These are phyloP conservation scores for Platyura marginata DNA, from an alignment of 1,140 invertebrate genomes.

Conservation along the genomic window DNA sequence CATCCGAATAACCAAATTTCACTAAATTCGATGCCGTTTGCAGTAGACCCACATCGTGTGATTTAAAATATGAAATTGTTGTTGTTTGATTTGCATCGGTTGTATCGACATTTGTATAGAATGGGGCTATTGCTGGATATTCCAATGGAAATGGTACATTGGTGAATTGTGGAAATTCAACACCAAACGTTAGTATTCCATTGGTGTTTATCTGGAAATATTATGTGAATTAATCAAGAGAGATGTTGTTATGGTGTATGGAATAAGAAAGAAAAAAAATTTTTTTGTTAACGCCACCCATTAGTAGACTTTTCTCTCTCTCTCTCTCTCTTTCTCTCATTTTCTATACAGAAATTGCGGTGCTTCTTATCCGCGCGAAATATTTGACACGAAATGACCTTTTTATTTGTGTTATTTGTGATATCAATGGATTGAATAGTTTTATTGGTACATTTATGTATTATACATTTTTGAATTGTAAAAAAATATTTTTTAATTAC, in stretches of 20 bases:
- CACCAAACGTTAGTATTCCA: constrained; percentile 77
- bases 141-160: constrained; percentile 80
- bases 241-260: neutral
- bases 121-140: constrained; percentile 74
- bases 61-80: constrained; percentile 60
- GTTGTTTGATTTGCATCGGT: constrained; percentile 35
- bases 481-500: no score
- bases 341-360: no score
- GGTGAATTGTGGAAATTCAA: constrained; percentile 64
- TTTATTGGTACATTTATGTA: no score
- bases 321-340: no score
- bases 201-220: constrained; percentile 71
- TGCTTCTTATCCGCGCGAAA: no score
- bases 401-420: no score
- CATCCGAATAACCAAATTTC: constrained; percentile 46
- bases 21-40: constrained; percentile 45
- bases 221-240: neutral
- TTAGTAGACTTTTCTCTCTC: no score
- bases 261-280: no score
- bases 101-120: constrained; percentile 83
- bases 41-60: constrained; percentile 39
- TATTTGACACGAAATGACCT: no score
- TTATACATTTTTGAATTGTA: no score
- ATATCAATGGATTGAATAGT: no score
- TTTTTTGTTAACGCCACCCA: no score